Percentiles rank a stretch among this genome's conserved stretches.
phyloP scores from a whole-genome alignment of 2,888 invertebrate genomes.

The Aleiodes alternator region DNA sequence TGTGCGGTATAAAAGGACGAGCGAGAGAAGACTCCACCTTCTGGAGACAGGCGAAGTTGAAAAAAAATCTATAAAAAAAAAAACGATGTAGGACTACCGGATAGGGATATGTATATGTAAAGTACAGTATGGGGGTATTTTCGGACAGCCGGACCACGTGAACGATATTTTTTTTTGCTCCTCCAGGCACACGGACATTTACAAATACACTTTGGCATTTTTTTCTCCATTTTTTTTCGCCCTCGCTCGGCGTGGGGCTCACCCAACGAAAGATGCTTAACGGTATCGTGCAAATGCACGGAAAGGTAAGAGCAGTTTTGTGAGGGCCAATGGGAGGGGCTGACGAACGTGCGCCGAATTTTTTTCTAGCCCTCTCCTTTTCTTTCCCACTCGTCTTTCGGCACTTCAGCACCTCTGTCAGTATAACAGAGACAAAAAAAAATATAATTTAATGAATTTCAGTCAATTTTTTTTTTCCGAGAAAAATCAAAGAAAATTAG shows the following conservation, averaged over 20 bases:
- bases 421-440: constrained; percentile 24
- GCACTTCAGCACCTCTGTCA: constrained; percentile 14
- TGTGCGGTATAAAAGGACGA: constrained; percentile 37
- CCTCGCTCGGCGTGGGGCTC: constrained; percentile 26
- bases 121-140: not conserved
- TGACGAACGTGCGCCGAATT: constrained; percentile 54
- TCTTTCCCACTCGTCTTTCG: constrained; percentile 26
- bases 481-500: not conserved
- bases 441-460: constrained; percentile 23
- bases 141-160: constrained; percentile 28
- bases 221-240: constrained; percentile 44
- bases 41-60: constrained; percentile 39
- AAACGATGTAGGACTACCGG: constrained; percentile 34
- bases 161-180: constrained; percentile 27
- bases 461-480: not conserved
- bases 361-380: constrained; percentile 42
- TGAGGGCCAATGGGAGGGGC: constrained; percentile 40
- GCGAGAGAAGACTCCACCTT: constrained; percentile 45
- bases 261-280: constrained; percentile 50
- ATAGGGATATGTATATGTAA: not conserved
- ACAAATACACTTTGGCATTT: constrained; percentile 36
- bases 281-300: constrained; percentile 51
- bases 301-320: constrained; percentile 23
- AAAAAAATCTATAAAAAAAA: constrained; percentile 40
- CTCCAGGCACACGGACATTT: constrained; percentile 36